Conservation (phyloP, 2,113 vertebrate species). For the Brienomyrus longianalis region DNA sequence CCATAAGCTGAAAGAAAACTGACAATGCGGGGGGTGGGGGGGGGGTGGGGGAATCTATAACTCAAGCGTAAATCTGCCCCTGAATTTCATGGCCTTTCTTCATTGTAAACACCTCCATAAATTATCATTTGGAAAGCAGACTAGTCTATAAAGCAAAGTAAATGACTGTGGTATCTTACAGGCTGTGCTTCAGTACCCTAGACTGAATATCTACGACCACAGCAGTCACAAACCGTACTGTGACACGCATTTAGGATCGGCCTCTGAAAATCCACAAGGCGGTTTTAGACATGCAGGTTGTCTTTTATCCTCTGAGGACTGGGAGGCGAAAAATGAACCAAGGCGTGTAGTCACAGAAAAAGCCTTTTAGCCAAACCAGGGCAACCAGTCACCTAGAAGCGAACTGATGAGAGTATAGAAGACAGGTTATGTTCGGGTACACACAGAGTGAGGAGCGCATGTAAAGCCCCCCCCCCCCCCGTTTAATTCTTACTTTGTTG, state of each 20-base stretch:
- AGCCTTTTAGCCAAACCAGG: slow-evolving; percentile 24
- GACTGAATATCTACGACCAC: neutral
- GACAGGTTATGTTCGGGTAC: slow-evolving; percentile 33
- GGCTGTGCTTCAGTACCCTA: neutral
- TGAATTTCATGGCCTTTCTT: neutral
- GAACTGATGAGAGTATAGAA: slow-evolving; percentile 38
- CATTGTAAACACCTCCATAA: neutral
- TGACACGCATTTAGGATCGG: neutral
- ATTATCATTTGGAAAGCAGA: neutral
- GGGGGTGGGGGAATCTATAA: neutral
- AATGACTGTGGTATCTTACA: neutral
- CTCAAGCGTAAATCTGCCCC: neutral
- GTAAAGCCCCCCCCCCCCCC: neutral
- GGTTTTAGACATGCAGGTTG: neutral
- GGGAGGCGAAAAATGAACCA: neutral
- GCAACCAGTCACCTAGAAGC: slow-evolving; percentile 41
- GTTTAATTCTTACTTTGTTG: neutral
- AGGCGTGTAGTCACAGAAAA: neutral
- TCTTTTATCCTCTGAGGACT: neutral
- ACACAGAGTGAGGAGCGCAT: slow-evolving; percentile 24
- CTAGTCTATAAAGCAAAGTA: neutral
- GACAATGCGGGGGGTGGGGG: neutral
- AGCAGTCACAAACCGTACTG: neutral
- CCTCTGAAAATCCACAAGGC: neutral
- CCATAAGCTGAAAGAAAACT: neutral